Conservation (phyloP, 2,113 vertebrate genomes). For the Alectura lathami region DNA sequence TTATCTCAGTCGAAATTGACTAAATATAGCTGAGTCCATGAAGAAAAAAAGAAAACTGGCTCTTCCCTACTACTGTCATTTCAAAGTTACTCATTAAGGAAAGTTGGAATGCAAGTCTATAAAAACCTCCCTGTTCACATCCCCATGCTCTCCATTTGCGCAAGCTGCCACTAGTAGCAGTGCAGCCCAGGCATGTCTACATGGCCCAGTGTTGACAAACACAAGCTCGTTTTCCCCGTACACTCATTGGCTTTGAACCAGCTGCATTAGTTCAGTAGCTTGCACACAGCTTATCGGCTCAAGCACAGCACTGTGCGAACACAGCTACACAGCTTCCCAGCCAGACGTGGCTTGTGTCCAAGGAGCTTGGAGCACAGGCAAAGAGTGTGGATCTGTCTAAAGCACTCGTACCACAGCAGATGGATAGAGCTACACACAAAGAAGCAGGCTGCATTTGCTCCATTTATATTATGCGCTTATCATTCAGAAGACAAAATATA, state of each 20-base stretch:
- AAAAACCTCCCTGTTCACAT: not conserved
- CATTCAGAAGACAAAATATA: slow-evolving; percentile 20
- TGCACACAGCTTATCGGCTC: slow-evolving; percentile 44
- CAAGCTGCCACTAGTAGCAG: slow-evolving; percentile 26
- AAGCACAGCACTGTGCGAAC: slow-evolving; percentile 1
- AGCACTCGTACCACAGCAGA: slow-evolving; percentile 54
- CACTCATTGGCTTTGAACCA: slow-evolving; percentile 41
- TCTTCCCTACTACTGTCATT: not conserved
- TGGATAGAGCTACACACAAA: slow-evolving; percentile 54
- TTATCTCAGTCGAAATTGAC: not conserved
- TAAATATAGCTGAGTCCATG: not conserved
- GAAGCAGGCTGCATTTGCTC: slow-evolving; percentile 43
- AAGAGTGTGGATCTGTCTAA: slow-evolving; percentile 49
- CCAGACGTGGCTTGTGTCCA: slow-evolving; percentile 51
- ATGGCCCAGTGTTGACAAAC: slow-evolving; percentile 50
- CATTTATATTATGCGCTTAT: not conserved
- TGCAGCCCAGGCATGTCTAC: slow-evolving; percentile 19
- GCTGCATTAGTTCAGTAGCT: slow-evolving; percentile 46
- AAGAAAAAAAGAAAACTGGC: not conserved
- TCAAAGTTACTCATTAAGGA: not conserved
- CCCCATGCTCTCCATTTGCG: not conserved
- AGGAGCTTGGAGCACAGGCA: slow-evolving; percentile 39
- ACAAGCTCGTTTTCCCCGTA: slow-evolving; percentile 42
- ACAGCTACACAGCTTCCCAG: slow-evolving; percentile 36
- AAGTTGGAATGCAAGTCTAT: not conserved